Percentiles rank a stretch among this genome's conserved stretches.
phyloP scores from a whole-genome alignment of 2,797 vertebrate species.

The Tokudaia muenninki region DNA sequence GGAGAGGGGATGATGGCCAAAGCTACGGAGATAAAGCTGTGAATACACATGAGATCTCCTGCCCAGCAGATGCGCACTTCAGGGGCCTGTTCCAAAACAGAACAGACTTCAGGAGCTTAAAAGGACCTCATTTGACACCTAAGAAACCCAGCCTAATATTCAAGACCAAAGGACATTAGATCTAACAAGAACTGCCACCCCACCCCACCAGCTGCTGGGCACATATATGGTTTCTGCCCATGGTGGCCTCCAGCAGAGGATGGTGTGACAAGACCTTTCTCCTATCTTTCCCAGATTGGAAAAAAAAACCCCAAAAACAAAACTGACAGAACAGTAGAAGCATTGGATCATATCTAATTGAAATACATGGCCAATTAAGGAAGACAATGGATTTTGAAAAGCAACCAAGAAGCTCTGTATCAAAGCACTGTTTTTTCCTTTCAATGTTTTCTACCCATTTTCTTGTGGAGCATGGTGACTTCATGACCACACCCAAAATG shows the following conservation, averaged over 20 bases:
- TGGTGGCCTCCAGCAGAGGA: background rate
- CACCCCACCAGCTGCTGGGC: background rate
- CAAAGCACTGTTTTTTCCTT: background rate
- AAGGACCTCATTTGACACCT: conserved; percentile 38
- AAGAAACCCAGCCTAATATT: conserved; percentile 88
- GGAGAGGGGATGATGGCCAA: conserved; percentile 1
- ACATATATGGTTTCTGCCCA: background rate
- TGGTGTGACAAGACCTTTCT: background rate
- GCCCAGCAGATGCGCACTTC: background rate
- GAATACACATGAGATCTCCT: background rate
- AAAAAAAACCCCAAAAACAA: too few species aligned
- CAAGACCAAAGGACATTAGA: conserved; percentile 75
- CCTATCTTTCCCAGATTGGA: background rate
- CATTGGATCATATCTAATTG: background rate
- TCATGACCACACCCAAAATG: background rate
- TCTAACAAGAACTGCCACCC: background rate
- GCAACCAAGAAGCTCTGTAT: background rate
- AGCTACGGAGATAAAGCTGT: background rate
- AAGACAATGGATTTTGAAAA: conserved; percentile 17
- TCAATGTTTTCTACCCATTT: conserved; percentile 28
- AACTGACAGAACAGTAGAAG: background rate
- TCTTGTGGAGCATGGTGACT: background rate
- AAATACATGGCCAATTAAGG: background rate
- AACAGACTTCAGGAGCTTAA: conserved; percentile 15
- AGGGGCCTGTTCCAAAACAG: background rate